phyloP scores from a whole-genome alignment of 1,140 invertebrate genomes.

The Drosophila pruinosa region DNA sequence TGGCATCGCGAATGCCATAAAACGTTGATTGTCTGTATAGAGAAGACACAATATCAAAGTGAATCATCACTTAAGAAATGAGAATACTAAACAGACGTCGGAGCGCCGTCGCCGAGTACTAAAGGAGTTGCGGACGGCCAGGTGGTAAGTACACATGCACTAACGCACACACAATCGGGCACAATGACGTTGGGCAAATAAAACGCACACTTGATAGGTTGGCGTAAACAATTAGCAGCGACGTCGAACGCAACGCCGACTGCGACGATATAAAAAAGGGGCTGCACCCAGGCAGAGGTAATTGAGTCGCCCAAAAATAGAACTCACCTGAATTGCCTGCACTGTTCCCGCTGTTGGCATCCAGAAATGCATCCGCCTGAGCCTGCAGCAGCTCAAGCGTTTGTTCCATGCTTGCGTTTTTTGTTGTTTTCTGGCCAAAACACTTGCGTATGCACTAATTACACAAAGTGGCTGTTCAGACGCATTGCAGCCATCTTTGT shows the following conservation, averaged over 20 bases:
- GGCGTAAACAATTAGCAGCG: slow-evolving; percentile 69
- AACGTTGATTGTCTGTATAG: slow-evolving; percentile 16
- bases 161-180: not conserved
- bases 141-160: slow-evolving; percentile 19
- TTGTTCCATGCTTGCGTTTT: slow-evolving; percentile 56
- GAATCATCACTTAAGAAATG: slow-evolving; percentile 71
- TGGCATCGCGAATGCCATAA: too few species aligned
- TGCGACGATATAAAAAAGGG: slow-evolving; percentile 10
- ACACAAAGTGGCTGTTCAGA: slow-evolving; percentile 26
- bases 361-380: slow-evolving; percentile 29
- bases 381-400: slow-evolving; percentile 22
- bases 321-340: slow-evolving; percentile 36
- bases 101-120: slow-evolving; percentile 48
- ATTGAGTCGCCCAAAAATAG: slow-evolving; percentile 49
- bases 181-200: slow-evolving; percentile 5
- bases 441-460: slow-evolving; percentile 15
- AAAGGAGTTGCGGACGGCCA: slow-evolving; percentile 14
- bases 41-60: slow-evolving; percentile 60
- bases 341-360: slow-evolving; percentile 27
- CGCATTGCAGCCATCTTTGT: slow-evolving; percentile 46
- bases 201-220: slow-evolving; percentile 48
- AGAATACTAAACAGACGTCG: slow-evolving; percentile 55
- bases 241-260: slow-evolving; percentile 33
- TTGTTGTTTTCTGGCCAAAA: not conserved
- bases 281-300: slow-evolving; percentile 55